Conservation (phyloP, 2,797 vertebrate species). For the Leptoclinus maculatus region DNA sequence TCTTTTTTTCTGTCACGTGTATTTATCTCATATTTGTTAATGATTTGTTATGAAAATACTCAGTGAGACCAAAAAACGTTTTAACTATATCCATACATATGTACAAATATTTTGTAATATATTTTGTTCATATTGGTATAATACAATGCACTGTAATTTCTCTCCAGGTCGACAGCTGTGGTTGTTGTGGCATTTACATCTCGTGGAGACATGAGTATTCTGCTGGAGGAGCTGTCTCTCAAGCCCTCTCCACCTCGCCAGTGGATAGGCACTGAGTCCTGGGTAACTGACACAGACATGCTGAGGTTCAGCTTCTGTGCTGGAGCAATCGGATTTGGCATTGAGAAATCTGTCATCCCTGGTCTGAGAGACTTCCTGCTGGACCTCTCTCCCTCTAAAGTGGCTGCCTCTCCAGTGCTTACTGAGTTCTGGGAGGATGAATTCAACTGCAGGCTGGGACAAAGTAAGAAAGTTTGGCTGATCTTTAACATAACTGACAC, state of each 20-base stretch:
- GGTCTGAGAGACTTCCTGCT: conserved; percentile 77
- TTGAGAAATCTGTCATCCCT: conserved; percentile 71
- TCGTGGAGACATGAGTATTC: conserved; percentile 65
- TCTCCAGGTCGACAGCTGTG: conserved; percentile 71
- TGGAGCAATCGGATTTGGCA: conserved; percentile 78
- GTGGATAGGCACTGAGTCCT: conserved; percentile 80
- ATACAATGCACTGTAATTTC: not conserved
- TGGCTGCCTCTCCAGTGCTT: conserved; percentile 54
- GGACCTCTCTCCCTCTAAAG: conserved; percentile 54
- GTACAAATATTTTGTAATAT: too few relatives aligned
- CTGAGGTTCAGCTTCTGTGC: conserved; percentile 52
- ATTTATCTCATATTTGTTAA: not conserved
- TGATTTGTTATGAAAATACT: too few relatives aligned
- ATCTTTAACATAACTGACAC: not conserved
- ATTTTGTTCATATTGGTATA: not conserved
- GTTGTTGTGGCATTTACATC: conserved; percentile 74
- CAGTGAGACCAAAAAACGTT: too few relatives aligned
- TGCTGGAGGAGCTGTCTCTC: conserved; percentile 66
- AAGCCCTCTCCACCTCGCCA: conserved; percentile 64
- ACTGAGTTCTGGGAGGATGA: conserved; percentile 74
- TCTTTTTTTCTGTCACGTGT: not conserved
- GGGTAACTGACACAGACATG: conserved; percentile 71
- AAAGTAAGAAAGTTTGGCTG: conserved; percentile 18
- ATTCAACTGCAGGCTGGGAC: conserved; percentile 67
- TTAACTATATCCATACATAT: too few relatives aligned